Base-by-base conservation (phyloP, 2,113 vertebrate genomes). In the Sinosuthora webbiana region DNA sequence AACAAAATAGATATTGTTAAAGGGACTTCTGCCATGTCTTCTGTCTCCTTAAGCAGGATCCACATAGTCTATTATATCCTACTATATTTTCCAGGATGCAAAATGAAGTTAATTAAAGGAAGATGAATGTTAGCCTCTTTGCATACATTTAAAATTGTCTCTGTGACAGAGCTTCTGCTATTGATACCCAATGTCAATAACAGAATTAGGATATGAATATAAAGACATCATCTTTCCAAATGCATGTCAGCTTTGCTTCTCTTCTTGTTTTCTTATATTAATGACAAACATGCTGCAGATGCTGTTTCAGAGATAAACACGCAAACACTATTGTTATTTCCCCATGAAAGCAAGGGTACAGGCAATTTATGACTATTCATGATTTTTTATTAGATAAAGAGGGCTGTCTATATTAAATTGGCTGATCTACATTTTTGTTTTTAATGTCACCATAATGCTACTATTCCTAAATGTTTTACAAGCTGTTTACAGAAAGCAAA, bases 301-400 rank as follows among this genome's bases (percentile, higher is more conserved):
- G 78, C 77, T 84, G 24, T 75, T 96, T 69, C 93, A 78, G 80
- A 90, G 87, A 69, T 94, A 95, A 96, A 97, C 85, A 83, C 6
- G 42, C 30, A 87, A 87, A 91, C 52, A 50, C 17, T 56, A 59
- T 57, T 94, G 76, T 92, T 96, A 87, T 93, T 94, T 87, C 53
- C 87, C 75, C 81, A 74, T 92, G 50, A 95, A 96, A 95, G 68
- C 75, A 76, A 94, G 56, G 22, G 30, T 93, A 94, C 59, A 92
- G 82, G 45, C 73, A 87, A 95, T 94, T 95, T 96, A 93, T 94
- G 53, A 91, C 55, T 91, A 84, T 75, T 82, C 67, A 95, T 93
- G 79, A 88, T 90, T 94, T 94, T 95, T 96, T 94, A 74, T 94
- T 93, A 97, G 95, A 86, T 94, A 95, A 97, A 97, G 91, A 95